Evolutionary conservation across 2,888 invertebrate genomes (phyloP).

Genomic region (Chymomyza caudatula): DNA sequence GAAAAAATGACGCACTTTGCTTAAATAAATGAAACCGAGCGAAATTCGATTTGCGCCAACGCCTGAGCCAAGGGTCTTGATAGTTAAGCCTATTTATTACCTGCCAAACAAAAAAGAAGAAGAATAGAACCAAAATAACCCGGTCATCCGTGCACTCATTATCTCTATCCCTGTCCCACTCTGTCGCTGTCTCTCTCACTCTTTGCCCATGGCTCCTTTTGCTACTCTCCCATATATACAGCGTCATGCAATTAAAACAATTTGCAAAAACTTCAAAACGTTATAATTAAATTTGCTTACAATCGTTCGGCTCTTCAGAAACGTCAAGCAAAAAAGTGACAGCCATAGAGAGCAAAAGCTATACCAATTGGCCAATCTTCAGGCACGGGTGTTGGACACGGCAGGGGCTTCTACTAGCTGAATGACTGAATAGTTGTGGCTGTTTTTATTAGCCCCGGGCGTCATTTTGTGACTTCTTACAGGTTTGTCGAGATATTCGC

Average conservation of each 20-base stretch:
- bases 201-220: constrained; percentile 19
- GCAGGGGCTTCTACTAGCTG: neutral
- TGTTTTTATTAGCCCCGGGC: constrained; percentile 39
- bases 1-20: constrained; percentile 22
- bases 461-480: constrained; percentile 28
- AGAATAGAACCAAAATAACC: neutral
- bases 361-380: constrained; percentile 8
- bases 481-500: constrained; percentile 30
- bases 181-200: neutral
- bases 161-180: neutral
- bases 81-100: neutral
- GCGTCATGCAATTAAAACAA: constrained; percentile 48
- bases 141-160: neutral
- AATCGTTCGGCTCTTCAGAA: constrained; percentile 30
- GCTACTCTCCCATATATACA: neutral
- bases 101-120: neutral
- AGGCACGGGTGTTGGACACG: neutral
- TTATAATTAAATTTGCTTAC: constrained; percentile 48
- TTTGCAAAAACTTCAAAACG: constrained; percentile 40
- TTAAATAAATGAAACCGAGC: constrained; percentile 37
- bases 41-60: neutral
- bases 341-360: constrained; percentile 27
- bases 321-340: constrained; percentile 31
- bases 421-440: neutral
- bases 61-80: neutral